Percentiles rank a stretch among this genome's conserved stretches.
phyloP scores from a whole-genome alignment of 1,140 invertebrate species.

The Aphaenogaster ashmeadi region DNA sequence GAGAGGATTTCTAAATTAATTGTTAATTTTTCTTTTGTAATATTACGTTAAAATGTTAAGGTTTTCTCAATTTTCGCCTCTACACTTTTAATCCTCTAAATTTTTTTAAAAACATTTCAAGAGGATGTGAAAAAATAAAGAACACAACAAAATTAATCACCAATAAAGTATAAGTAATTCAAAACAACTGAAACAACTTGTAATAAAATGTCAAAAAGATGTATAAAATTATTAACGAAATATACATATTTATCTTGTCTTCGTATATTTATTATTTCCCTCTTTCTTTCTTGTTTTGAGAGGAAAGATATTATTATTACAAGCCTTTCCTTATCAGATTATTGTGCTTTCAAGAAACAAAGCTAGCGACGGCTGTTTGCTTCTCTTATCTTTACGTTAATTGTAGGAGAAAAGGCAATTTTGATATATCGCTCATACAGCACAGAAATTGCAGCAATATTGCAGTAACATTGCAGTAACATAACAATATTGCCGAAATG shows the following conservation, averaged over 20 bases:
- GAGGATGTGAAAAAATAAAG: background rate
- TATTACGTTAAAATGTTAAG: background rate
- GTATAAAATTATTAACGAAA: background rate
- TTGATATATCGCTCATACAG: background rate
- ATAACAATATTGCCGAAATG: too few relatives aligned
- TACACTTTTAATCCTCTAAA: background rate
- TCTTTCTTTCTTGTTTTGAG: background rate
- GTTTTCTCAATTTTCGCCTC: background rate
- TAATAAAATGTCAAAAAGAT: background rate
- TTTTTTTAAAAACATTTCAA: background rate
- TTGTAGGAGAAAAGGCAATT: background rate
- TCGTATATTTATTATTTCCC: conserved; percentile 1
- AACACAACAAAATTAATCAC: background rate
- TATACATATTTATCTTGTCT: background rate
- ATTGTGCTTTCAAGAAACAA: background rate
- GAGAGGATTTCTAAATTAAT: background rate
- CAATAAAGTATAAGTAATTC: background rate
- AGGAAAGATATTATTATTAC: background rate
- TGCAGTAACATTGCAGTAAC: too few relatives aligned
- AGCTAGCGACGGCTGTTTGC: background rate
- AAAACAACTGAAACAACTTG: background rate
- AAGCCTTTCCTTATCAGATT: conserved; percentile 41
- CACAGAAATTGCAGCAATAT: too few relatives aligned
- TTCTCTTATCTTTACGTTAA: conserved; percentile 17
- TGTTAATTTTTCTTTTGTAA: background rate